Conservation (phyloP, 2,797 vertebrate species). For the Danionella dracula region DNA sequence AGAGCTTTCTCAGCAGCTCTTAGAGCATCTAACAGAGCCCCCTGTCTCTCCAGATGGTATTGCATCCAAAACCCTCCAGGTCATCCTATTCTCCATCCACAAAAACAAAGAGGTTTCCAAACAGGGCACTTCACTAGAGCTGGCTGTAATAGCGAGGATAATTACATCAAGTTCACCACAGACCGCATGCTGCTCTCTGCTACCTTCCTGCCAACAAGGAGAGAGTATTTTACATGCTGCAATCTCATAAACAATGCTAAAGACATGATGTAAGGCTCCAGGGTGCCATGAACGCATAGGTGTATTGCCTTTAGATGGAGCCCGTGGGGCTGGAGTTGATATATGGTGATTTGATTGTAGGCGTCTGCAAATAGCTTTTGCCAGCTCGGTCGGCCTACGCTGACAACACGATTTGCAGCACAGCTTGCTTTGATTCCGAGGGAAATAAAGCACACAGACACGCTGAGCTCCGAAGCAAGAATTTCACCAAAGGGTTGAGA, state of each 20-base stretch:
- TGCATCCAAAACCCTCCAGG: neutral
- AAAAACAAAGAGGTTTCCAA: conserved; percentile 1
- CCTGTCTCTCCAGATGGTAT: conserved; percentile 25
- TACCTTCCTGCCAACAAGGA: conserved; percentile 11
- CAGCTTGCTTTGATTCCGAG: conserved; percentile 42
- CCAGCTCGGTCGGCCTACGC: conserved; percentile 20
- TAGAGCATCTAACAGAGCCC: conserved; percentile 41
- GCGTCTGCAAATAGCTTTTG: conserved; percentile 38
- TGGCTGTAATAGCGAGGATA: conserved; percentile 1
- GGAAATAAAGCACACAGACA: conserved; percentile 20
- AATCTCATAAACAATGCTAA: conserved; percentile 33
- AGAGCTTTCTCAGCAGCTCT: conserved; percentile 32
- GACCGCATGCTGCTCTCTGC: conserved; percentile 24
- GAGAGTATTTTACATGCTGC: conserved; percentile 6
- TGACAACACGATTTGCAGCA: conserved; percentile 39
- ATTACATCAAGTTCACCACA: conserved; percentile 10
- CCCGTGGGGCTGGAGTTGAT: conserved; percentile 23
- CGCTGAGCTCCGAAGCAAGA: conserved; percentile 4
- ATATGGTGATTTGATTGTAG: conserved; percentile 37
- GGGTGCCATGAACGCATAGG: conserved; percentile 23
- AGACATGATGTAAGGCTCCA: conserved; percentile 43
- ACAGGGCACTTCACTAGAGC: neutral
- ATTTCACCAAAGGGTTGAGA: conserved; percentile 22
- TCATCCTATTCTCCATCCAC: neutral
- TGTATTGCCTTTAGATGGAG: conserved; percentile 28